phyloP scores from a whole-genome alignment of 2,888 invertebrate species.

The Perdita meconis region DNA sequence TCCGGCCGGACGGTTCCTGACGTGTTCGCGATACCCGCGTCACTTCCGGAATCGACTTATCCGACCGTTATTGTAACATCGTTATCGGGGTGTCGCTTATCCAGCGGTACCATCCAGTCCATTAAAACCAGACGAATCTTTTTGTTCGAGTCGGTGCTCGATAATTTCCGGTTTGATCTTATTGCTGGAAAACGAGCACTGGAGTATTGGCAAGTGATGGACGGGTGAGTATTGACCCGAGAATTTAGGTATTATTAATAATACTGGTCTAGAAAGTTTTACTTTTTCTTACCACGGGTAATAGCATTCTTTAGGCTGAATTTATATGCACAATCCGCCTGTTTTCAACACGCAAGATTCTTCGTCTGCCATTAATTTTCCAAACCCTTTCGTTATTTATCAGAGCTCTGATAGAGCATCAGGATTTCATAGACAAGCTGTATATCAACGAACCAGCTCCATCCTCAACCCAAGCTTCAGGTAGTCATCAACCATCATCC shows the following conservation, averaged over 20 bases:
- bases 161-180: not conserved
- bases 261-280: not conserved
- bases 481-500: too few relatives aligned
- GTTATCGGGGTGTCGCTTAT: slow-evolving; percentile 12
- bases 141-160: not conserved
- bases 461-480: too few relatives aligned
- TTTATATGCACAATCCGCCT: too few relatives aligned
- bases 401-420: too few relatives aligned
- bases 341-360: too few relatives aligned
- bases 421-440: too few relatives aligned
- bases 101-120: slow-evolving; percentile 4
- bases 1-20: slow-evolving; percentile 43
- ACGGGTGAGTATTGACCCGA: not conserved
- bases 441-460: too few relatives aligned
- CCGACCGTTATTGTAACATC: slow-evolving; percentile 28
- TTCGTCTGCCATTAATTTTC: too few relatives aligned
- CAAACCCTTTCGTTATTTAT: too few relatives aligned
- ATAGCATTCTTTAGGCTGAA: too few relatives aligned
- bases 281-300: too few relatives aligned
- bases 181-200: not conserved
- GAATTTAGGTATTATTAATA: too few relatives aligned
- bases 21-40: slow-evolving; percentile 40
- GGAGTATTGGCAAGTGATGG: not conserved
- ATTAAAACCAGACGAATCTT: slow-evolving; percentile 6
- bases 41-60: slow-evolving; percentile 37